Conservation (phyloP, 2,797 vertebrate species). For the Rhinogobio ventralis region DNA sequence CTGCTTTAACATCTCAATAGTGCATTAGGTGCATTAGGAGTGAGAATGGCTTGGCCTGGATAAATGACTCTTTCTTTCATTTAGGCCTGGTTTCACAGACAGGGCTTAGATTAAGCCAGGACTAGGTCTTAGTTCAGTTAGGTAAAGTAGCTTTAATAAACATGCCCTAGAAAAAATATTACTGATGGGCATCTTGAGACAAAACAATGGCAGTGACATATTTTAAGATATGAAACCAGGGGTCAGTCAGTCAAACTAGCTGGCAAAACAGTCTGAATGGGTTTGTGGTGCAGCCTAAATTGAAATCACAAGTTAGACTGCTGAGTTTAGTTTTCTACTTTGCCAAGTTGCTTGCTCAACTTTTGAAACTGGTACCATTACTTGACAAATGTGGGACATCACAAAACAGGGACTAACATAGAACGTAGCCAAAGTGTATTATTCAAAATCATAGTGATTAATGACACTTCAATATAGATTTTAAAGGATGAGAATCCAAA, state of each 20-base stretch:
- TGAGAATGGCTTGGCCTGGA: neutral
- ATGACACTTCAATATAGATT: constrained; percentile 10
- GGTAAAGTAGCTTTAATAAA: too few relatives aligned
- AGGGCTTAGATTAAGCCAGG: too few relatives aligned
- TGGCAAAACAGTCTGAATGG: neutral
- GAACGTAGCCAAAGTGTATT: neutral
- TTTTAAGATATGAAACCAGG: too few relatives aligned
- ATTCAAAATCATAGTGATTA: neutral
- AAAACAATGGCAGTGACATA: too few relatives aligned
- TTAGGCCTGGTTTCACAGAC: neutral
- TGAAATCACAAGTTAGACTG: neutral
- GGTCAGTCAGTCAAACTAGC: neutral
- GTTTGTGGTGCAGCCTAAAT: neutral
- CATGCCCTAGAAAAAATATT: too few relatives aligned
- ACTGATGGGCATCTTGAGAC: too few relatives aligned
- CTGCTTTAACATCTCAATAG: neutral
- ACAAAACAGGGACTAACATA: constrained; percentile 9
- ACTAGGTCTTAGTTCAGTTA: too few relatives aligned
- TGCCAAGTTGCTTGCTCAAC: constrained; percentile 5
- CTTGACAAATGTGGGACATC: constrained; percentile 13
- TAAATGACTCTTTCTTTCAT: neutral
- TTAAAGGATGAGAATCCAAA: constrained; percentile 20
- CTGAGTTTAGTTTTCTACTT: neutral
- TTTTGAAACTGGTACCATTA: neutral
- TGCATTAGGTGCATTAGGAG: neutral